phyloP scores from a whole-genome alignment of 37 sponge, comb jelly and placozoan species.

The Agelas oroides region DNA sequence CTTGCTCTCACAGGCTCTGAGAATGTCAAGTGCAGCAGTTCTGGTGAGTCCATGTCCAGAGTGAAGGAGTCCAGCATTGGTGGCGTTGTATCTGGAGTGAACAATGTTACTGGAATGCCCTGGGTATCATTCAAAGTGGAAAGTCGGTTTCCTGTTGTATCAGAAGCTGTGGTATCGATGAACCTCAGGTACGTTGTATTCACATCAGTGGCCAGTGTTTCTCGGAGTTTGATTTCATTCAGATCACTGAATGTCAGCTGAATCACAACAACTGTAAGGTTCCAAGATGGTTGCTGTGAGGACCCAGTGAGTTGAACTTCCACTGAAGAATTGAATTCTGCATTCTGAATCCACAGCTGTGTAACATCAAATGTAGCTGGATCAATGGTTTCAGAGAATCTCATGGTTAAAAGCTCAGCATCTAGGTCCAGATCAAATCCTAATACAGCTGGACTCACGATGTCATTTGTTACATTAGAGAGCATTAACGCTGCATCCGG shows the following conservation, averaged over 20 bases:
- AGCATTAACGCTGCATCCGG: constrained; percentile 19
- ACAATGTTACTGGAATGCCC: constrained; percentile 51
- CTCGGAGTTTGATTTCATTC: constrained; percentile 71
- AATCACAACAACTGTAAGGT: constrained; percentile 64
- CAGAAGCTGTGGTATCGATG: constrained; percentile 40
- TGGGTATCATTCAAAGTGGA: constrained; percentile 53
- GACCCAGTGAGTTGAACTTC: constrained; percentile 37
- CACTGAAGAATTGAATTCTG: constrained; percentile 38
- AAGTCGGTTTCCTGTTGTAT: constrained; percentile 61
- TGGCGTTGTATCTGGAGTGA: constrained; percentile 79
- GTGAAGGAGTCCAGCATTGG: constrained; percentile 63
- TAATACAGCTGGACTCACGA: constrained; percentile 31
- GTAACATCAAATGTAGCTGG: constrained; percentile 34
- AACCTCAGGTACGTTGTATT: constrained; percentile 77
- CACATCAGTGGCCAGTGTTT: constrained; percentile 50
- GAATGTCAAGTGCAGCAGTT: constrained; percentile 69
- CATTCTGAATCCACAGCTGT: constrained; percentile 66
- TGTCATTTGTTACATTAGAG: constrained; percentile 36
- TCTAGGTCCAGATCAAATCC: constrained; percentile 82
- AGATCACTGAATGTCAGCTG: constrained; percentile 56
- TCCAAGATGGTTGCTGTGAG: constrained; percentile 22
- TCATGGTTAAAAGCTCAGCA: constrained; percentile 60
- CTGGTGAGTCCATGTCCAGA: constrained; percentile 71
- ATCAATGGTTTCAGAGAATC: constrained; percentile 82
- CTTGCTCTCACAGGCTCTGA: constrained; percentile 77